Percentiles rank a stretch among this genome's conserved stretches.
phyloP scores from a whole-genome alignment of 2,797 vertebrate species.

The Podarcis siculus region DNA sequence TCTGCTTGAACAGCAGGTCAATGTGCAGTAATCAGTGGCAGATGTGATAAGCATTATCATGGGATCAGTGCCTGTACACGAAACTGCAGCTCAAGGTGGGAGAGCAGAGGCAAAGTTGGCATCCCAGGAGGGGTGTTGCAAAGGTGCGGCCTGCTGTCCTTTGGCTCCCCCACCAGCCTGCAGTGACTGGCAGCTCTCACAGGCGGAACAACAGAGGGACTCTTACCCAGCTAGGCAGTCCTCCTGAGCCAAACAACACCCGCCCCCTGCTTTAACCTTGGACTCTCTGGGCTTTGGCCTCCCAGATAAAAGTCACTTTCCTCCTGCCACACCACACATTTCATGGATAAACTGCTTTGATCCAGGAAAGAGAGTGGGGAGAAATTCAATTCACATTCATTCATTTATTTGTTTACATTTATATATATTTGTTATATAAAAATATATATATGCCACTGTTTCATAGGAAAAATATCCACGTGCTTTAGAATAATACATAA shows the following conservation, averaged over 20 bases:
- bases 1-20: neutral
- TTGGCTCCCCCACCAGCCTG: neutral
- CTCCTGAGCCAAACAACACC: too few relatives aligned
- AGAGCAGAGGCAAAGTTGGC: neutral
- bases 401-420: too few relatives aligned
- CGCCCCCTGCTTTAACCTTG: neutral
- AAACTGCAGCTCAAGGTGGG: neutral
- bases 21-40: neutral
- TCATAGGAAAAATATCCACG: too few relatives aligned
- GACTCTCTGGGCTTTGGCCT: neutral
- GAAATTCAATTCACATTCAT: too few relatives aligned
- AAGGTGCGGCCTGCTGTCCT: neutral
- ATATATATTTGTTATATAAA: too few relatives aligned
- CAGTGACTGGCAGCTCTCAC: neutral
- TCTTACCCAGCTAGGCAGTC: neutral
- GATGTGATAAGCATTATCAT: neutral
- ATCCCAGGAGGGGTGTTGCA: neutral
- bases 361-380: too few relatives aligned
- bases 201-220: neutral
- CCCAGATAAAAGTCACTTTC: too few relatives aligned
- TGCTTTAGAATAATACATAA: too few relatives aligned
- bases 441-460: too few relatives aligned
- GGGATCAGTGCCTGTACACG: neutral
- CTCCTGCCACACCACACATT: too few relatives aligned
- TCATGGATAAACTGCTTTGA: neutral